phyloP scores from a whole-genome alignment of 2,113 vertebrate species.

The Kryptolebias marmoratus region DNA sequence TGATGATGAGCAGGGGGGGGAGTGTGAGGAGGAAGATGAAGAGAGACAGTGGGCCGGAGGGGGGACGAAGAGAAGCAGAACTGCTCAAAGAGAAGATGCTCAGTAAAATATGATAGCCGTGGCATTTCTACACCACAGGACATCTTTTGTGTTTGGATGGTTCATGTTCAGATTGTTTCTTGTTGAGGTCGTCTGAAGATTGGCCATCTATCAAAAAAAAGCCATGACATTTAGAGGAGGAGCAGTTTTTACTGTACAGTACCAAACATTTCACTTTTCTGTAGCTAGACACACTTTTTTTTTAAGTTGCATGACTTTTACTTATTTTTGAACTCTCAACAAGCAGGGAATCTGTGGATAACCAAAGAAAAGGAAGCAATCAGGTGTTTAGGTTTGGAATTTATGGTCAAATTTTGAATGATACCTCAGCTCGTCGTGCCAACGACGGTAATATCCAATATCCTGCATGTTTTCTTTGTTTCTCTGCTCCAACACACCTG shows the following conservation, averaged over 20 bases:
- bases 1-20: slow-evolving; percentile 34
- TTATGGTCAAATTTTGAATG: no score
- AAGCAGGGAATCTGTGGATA: no score
- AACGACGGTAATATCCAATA: no score
- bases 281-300: not conserved
- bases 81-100: slow-evolving; percentile 6
- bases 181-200: slow-evolving; percentile 13
- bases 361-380: no score
- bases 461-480: no score
- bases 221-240: not conserved
- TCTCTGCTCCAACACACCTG: no score
- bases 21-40: slow-evolving; percentile 41
- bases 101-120: slow-evolving; percentile 43
- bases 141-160: slow-evolving; percentile 26
- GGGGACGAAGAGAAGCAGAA: slow-evolving; percentile 10
- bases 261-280: not conserved
- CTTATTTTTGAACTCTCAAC: no score
- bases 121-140: slow-evolving; percentile 32
- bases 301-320: not conserved
- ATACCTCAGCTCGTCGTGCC: no score
- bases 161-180: not conserved
- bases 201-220: not conserved
- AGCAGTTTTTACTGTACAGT: not conserved
- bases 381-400: no score
- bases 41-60: slow-evolving; percentile 18